A percentile compares a stretch with the other conserved stretches of the same genome.
phyloP scores from a whole-genome alignment of 2,113 vertebrate genomes.

The Brachirus orientalis region DNA sequence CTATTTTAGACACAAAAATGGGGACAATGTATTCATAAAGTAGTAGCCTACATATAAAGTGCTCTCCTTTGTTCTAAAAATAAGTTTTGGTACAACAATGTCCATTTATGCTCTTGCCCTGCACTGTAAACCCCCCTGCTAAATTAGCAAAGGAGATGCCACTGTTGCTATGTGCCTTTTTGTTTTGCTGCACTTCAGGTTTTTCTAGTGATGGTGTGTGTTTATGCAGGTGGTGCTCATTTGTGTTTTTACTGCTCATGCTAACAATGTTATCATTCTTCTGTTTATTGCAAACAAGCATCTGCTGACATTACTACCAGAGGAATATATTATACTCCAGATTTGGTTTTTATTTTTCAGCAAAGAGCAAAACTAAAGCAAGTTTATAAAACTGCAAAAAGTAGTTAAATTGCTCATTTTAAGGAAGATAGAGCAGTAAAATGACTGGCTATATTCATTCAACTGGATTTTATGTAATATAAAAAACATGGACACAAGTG shows the following conservation, averaged over 20 bases:
- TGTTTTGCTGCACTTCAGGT: constrained; percentile 10
- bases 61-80: constrained; percentile 54
- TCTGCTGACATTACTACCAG: neutral
- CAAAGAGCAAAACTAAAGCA: neutral
- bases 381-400: neutral
- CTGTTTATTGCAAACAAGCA: neutral
- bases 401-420: neutral
- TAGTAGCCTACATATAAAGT: constrained; percentile 51
- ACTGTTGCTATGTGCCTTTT: constrained; percentile 44
- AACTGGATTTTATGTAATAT: neutral
- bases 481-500: neutral
- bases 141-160: constrained; percentile 41
- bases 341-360: neutral
- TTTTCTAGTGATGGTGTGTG: neutral
- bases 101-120: constrained; percentile 43
- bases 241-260: neutral
- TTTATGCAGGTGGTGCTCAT: constrained; percentile 13
- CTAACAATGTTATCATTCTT: neutral
- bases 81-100: constrained; percentile 49
- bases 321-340: neutral
- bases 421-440: neutral
- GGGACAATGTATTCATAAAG: constrained; percentile 23
- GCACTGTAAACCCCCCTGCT: constrained; percentile 12
- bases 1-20: constrained; percentile 26
- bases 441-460: neutral